phyloP scores from a whole-genome alignment of 2,888 invertebrate species.

The Harpagoxenus sublaevis region DNA sequence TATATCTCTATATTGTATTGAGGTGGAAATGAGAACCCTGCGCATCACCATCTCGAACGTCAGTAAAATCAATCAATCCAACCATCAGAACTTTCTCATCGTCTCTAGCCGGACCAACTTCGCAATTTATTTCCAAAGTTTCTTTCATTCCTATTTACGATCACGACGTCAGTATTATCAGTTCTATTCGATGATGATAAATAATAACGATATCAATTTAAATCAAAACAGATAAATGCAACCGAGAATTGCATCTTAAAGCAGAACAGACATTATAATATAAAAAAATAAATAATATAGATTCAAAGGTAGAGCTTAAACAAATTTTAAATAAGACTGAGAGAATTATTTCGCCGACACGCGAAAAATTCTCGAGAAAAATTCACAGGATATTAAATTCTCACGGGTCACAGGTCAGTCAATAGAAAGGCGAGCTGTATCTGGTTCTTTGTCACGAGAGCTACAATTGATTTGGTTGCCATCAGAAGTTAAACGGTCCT shows the following conservation, averaged over 20 bases:
- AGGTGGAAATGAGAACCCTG: not conserved
- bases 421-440: not conserved
- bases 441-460: conserved; percentile 22
- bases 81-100: conserved; percentile 19
- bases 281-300: not conserved
- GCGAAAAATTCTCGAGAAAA: not conserved
- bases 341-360: not conserved
- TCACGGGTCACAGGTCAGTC: not conserved
- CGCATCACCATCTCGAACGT: not conserved
- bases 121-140: conserved; percentile 38
- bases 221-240: not conserved
- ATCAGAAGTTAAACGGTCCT: not conserved
- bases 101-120: conserved; percentile 5
- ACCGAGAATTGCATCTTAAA: not conserved
- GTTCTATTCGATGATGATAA: not conserved
- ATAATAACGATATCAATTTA: conserved; percentile 1
- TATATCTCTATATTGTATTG: not conserved
- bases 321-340: not conserved
- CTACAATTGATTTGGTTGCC: conserved; percentile 22
- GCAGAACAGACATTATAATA: not conserved
- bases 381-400: conserved; percentile 27
- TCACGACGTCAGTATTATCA: not conserved
- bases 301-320: not conserved
- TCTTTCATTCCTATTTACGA: conserved; percentile 1
- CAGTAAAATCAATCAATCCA: not conserved